Conservation (phyloP, 2,113 vertebrate species). For the Delphinapterus leucas region DNA sequence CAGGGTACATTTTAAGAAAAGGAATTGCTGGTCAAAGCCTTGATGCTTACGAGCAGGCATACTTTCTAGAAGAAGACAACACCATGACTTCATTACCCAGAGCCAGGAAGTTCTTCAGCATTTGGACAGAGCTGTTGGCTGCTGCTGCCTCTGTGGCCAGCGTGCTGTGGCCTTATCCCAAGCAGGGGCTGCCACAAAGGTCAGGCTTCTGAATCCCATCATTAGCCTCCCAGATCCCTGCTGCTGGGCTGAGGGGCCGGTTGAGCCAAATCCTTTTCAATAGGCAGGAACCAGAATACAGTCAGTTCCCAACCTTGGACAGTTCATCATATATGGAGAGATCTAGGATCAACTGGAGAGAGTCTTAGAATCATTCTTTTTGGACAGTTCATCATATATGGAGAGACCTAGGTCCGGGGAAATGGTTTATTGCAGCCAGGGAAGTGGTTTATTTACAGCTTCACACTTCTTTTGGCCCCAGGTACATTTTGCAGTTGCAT, state of each 20-base stretch:
- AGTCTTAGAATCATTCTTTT: no score
- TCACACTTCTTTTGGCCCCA: slow-evolving; percentile 25
- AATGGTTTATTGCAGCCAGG: no score
- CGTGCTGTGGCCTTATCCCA: slow-evolving; percentile 12
- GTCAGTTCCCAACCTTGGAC: not conserved
- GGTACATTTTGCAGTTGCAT: not conserved
- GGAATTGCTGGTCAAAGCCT: not conserved
- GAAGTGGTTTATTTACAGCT: slow-evolving; percentile 35
- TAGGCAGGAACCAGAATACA: slow-evolving; percentile 18
- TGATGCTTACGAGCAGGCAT: not conserved
- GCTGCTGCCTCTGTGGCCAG: slow-evolving; percentile 15
- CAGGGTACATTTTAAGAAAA: not conserved
- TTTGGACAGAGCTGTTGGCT: not conserved
- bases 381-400: not conserved
- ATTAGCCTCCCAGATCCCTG: slow-evolving; percentile 12
- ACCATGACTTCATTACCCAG: not conserved
- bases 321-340: not conserved
- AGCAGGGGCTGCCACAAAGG: slow-evolving; percentile 60
- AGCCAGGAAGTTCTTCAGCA: slow-evolving; percentile 39
- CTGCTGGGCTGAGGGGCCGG: not conserved
- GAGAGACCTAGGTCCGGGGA: not conserved
- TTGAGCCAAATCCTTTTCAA: not conserved
- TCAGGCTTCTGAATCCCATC: slow-evolving; percentile 13
- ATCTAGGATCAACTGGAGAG: not conserved
- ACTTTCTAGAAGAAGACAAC: not conserved